phyloP scores from a whole-genome alignment of 2,113 vertebrate genomes.

The Columba livia region DNA sequence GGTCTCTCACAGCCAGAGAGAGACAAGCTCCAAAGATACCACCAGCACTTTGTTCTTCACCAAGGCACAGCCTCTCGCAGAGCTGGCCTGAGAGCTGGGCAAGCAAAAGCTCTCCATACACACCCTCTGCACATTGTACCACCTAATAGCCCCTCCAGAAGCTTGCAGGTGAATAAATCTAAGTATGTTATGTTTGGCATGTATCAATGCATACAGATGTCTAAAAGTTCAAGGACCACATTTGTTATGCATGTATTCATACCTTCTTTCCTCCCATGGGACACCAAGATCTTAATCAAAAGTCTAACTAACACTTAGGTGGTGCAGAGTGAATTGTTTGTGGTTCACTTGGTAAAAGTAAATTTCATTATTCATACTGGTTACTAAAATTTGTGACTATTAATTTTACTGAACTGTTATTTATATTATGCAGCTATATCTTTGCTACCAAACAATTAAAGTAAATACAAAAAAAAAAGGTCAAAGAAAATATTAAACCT shows the following conservation, averaged over 20 bases:
- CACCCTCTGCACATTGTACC: background rate
- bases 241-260: conserved; percentile 38
- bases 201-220: background rate
- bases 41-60: background rate
- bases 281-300: conserved; percentile 35
- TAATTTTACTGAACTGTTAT: background rate
- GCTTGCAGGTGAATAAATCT: conserved; percentile 12
- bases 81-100: background rate
- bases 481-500: background rate
- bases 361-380: background rate
- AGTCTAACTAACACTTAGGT: conserved; percentile 5
- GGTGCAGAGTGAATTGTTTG: background rate
- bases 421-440: background rate
- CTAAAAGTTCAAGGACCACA: conserved; percentile 44
- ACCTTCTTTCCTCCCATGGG: conserved; percentile 20
- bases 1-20: background rate
- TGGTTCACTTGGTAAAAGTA: background rate
- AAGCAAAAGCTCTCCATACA: background rate
- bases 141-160: background rate
- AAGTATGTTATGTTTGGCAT: conserved; percentile 22
- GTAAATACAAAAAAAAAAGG: background rate
- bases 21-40: background rate
- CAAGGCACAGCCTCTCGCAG: background rate
- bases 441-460: background rate
- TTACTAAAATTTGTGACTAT: background rate